Percentiles rank a stretch among this genome's conserved stretches.
Conservation (phyloP, 2,888 invertebrate genomes). For the Anarsia innoxiella region DNA sequence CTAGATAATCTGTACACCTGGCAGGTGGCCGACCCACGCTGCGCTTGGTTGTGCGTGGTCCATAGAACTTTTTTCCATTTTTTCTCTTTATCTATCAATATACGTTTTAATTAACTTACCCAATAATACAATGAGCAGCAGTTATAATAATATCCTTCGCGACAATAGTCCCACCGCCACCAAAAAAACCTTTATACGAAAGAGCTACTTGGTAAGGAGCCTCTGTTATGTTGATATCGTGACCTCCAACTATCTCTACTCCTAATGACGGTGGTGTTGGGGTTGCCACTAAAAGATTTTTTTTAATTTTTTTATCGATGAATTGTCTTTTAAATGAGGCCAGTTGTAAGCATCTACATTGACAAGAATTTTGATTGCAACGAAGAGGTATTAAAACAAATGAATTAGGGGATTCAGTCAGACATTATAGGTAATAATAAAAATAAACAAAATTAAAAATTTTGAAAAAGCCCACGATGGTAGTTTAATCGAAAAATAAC, state of each 20-base stretch:
- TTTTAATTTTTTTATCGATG: background rate
- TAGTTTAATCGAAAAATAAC: no score
- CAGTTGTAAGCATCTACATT: no score
- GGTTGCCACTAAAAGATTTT: slow-evolving; percentile 32
- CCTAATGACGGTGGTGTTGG: slow-evolving; percentile 35
- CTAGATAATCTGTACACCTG: no score
- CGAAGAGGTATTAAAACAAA: background rate
- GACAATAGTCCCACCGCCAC: slow-evolving; percentile 57
- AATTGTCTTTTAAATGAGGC: no score
- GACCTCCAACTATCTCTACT: slow-evolving; percentile 37
- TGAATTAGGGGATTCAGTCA: background rate
- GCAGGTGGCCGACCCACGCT: no score
- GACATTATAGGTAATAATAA: background rate
- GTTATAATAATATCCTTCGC: slow-evolving; percentile 44
- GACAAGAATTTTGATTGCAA: no score
- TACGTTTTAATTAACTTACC: slow-evolving; percentile 20
- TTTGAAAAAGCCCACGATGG: background rate
- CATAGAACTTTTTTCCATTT: no score
- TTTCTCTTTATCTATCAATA: background rate
- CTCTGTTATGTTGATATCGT: slow-evolving; percentile 28
- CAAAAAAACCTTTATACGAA: slow-evolving; percentile 34
- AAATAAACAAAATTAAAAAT: background rate
- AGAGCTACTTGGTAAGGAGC: slow-evolving; percentile 43
- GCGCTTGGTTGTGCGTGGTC: no score
- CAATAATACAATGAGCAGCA: slow-evolving; percentile 58